Evolutionary conservation across 2,888 invertebrate species (phyloP), one percentile per base, ranked within the genome.

Genomic region (Elmis aenea): DNA sequence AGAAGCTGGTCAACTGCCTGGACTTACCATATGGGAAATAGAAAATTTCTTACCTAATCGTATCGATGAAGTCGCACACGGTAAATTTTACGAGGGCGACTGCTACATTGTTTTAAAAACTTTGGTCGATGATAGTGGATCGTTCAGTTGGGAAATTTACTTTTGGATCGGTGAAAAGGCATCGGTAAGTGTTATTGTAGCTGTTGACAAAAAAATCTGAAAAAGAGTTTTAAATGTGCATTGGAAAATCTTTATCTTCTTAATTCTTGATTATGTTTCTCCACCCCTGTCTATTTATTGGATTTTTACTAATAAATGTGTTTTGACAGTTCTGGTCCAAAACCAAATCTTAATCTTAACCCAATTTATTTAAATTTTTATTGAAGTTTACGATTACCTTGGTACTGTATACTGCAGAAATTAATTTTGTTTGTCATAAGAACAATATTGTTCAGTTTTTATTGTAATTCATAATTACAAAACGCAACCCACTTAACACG

Each of bases 151-250:
- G 93, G 85, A 92, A 55, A 99, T 99, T 58, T 99, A 85, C 71
- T 99, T 96, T 68, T 99, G 97, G 99, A 99, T 99, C 57, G 99
- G 99, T 16, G 88, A 85, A 42, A 85, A 91, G 59, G 89, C 95
- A 2, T 85, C 95, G 6, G 87, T 95, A 71, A 76, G 74, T 67
- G 33, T 30, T 23, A 11, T 6, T 18, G 15, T 16, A 10, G 8
- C 6, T 13, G 5, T 18, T 12, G 1, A n/a, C 5, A 3, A 6
- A 33, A 6, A n/a, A n/a, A n/a, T n/a, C n/a, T n/a, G n/a, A n/a
- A n/a, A n/a, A n/a, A n/a, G n/a, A n/a, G n/a, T n/a, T n/a, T n/a
- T n/a, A n/a, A n/a, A n/a, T n/a, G n/a, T n/a, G n/a, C n/a, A n/a
- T n/a, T n/a, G n/a, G n/a, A n/a, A n/a, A n/a, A n/a, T n/a, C n/a